These are phyloP conservation scores for Lasiurus borealis DNA, from an alignment of 2,113 vertebrate species.

Conservation along the genomic window DNA sequence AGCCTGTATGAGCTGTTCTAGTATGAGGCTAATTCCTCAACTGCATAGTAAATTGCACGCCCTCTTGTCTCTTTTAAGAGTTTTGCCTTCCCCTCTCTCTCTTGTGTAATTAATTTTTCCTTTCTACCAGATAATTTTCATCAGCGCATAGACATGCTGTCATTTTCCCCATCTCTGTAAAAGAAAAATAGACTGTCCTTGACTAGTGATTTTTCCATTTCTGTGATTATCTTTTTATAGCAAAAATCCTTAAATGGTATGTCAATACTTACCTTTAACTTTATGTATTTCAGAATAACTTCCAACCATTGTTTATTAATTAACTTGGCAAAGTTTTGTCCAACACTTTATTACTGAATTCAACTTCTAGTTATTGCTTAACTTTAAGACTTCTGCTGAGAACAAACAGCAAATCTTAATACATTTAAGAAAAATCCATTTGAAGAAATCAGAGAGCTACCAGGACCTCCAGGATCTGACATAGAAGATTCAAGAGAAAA, in stretches of 20 bases:
- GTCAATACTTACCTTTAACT: not conserved
- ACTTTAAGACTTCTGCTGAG: not conserved
- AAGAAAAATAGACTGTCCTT: not conserved
- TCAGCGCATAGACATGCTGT: not conserved
- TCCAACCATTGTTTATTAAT: not conserved
- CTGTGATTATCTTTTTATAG: not conserved
- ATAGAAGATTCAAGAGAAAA: not conserved
- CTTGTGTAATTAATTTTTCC: not conserved
- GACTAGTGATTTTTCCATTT: not conserved
- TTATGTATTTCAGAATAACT: not conserved
- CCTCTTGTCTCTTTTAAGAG: not conserved
- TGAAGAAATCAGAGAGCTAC: not conserved
- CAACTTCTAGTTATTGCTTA: not conserved
- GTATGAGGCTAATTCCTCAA: not conserved
- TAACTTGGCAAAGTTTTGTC: not conserved
- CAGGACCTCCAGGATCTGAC: not conserved
- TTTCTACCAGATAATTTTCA: not conserved
- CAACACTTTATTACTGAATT: not conserved
- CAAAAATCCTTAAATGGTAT: not conserved
- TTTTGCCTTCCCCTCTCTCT: not conserved
- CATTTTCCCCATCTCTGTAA: not conserved
- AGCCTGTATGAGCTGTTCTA: not conserved
- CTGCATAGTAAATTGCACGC: not conserved
- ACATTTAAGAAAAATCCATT: not conserved
- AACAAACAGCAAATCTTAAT: conserved; percentile 21